Base-by-base conservation (phyloP, 2,797 vertebrate genomes). In the Jordanella pulchra region DNA sequence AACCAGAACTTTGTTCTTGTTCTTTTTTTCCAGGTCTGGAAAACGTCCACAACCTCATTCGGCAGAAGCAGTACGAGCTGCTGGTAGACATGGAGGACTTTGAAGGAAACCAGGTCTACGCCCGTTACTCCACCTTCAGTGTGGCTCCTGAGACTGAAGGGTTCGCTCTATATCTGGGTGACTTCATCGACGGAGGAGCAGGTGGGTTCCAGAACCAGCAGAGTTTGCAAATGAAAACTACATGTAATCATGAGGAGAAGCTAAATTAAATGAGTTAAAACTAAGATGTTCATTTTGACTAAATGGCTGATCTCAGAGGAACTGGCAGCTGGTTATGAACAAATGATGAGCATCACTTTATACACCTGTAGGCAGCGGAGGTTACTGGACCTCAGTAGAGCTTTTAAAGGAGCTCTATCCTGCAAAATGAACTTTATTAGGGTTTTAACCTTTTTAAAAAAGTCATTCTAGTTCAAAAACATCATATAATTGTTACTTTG, bases 121-220 rank as follows among this genome's bases (percentile, higher is more conserved):
- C 30, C 39, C 48, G 10, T 23, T 67, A 50, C 69, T 35, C 55
- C 21, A 61, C 28, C 2, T 72, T 53, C 48, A 48, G 9, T 6
- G 21, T 35, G 21, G 11, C 30, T 12, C 2, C 56, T 21, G 32
- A 63, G 28, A 12, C 7, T 25, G 30, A 50, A 0, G 45, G 54
- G 25, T 6, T 27, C 47, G 9, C 2, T 23, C 39, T 21, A 3
- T 3, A 53, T 1, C 13, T 47, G 23, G 12, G 9, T 55, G 42
- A n/a, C 45, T 72, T 32, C 30, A 6, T 32, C 13, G 1, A 68
- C 0, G 67, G 51, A 55, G 50, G 67, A 15, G 51, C 45, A 50
- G 69, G 69, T 71, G 56, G 45, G 69, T 63, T 11, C 45, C 54
- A 45, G 28, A 60, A 27, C n/a, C 18, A 48, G 7, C 27, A 21